Evolutionary conservation across 2,888 invertebrate genomes (phyloP).

Genomic region (Watsonalla cultraria): DNA sequence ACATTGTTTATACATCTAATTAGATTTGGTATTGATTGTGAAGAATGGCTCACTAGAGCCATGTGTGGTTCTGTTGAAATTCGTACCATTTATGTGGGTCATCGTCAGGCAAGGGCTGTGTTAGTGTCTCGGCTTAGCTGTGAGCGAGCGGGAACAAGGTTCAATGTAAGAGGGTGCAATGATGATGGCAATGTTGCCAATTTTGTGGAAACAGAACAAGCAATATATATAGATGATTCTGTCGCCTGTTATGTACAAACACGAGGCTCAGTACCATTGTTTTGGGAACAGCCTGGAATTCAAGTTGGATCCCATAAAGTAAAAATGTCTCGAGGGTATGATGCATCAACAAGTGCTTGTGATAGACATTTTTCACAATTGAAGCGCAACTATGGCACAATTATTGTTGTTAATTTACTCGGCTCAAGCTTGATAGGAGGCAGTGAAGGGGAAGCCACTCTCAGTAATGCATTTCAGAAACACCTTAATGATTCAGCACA

Average conservation of each 20-base stretch:
- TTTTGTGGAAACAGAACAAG: conserved; percentile 99
- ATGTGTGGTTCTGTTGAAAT: conserved; percentile 99
- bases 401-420: conserved; percentile 94
- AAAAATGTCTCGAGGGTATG: conserved; percentile 96
- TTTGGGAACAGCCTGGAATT: conserved; percentile 99
- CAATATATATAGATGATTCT: conserved; percentile 93
- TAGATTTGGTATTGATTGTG: conserved; percentile 93
- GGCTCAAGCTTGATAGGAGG: conserved; percentile 94
- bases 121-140: conserved; percentile 97
- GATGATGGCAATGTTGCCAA: conserved; percentile 99
- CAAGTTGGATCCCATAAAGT: conserved; percentile 99
- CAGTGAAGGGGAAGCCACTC: conserved; percentile 97
- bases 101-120: conserved; percentile 95
- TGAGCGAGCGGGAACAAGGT: conserved; percentile 98
- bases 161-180: conserved; percentile 99
- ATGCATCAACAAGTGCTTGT: conserved; percentile 95
- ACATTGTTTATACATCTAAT: conserved; percentile 96
- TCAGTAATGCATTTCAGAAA: conserved; percentile 95
- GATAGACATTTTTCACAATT: conserved; percentile 93
- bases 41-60: conserved; percentile 94
- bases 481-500: conserved; percentile 91
- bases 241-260: conserved; percentile 94
- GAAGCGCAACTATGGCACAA: conserved; percentile 93
- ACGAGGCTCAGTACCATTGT: conserved; percentile 97
- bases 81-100: conserved; percentile 98